Conservation (phyloP, 2,113 vertebrate species). For the Danionella cerebrum region DNA sequence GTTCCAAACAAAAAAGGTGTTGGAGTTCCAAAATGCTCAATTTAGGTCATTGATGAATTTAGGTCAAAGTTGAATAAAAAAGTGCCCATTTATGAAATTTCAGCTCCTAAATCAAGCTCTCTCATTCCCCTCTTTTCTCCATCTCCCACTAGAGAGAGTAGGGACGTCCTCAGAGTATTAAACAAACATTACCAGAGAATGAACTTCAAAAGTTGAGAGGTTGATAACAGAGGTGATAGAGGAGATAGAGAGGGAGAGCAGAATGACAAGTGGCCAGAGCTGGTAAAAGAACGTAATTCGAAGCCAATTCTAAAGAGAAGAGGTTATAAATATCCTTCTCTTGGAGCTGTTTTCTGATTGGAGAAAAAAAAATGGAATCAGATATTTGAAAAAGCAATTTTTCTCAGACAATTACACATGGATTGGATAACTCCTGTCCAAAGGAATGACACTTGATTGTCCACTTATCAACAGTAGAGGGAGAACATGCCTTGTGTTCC, state of each 20-base stretch:
- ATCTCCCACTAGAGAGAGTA: conserved; percentile 45
- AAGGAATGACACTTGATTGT: conserved; percentile 16
- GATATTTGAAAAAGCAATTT: conserved; percentile 21
- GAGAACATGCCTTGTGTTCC: neutral
- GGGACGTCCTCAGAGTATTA: conserved; percentile 64
- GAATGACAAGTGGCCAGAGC: conserved; percentile 50
- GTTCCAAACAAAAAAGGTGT: too few relatives aligned
- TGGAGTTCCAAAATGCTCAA: too few relatives aligned
- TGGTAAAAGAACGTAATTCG: conserved; percentile 30
- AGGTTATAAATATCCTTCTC: conserved; percentile 15
- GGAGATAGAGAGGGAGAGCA: conserved; percentile 46
- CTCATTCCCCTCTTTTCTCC: conserved; percentile 36
- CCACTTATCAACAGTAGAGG: neutral
- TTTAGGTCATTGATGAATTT: too few relatives aligned
- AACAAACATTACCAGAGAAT: conserved; percentile 68
- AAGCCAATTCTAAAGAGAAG: conserved; percentile 33
- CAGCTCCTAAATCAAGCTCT: too few relatives aligned
- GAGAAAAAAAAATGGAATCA: conserved; percentile 7
- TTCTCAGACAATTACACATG: conserved; percentile 16
- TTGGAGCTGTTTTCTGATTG: neutral
- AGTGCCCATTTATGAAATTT: neutral
- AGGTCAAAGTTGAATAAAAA: neutral
- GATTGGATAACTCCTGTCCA: conserved; percentile 19
- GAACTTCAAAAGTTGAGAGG: conserved; percentile 49
- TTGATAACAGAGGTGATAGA: conserved; percentile 55